A percentile compares a stretch with the other conserved stretches of the same genome.
Evolutionary conservation across 2,888 invertebrate genomes (phyloP).

Genomic region (Watsonalla cultraria): DNA sequence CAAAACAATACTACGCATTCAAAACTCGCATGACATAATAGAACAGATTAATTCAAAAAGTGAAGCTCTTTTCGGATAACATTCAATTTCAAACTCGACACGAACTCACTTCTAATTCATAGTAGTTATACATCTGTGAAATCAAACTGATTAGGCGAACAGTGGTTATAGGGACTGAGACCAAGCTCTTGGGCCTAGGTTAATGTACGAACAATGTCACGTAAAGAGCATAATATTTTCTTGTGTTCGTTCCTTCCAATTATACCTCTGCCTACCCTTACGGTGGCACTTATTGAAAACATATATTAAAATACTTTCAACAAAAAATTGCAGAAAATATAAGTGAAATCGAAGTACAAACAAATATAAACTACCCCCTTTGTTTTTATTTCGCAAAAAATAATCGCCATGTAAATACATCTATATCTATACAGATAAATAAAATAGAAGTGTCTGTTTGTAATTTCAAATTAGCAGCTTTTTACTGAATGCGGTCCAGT

Average conservation of each 20-base stretch:
- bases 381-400: conserved; percentile 11
- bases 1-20: too few relatives aligned
- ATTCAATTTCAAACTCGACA: neutral
- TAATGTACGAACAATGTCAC: conserved; percentile 42
- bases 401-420: neutral
- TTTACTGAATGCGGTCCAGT: too few relatives aligned
- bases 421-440: too few relatives aligned
- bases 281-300: too few relatives aligned
- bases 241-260: conserved; percentile 22
- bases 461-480: too few relatives aligned
- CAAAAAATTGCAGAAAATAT: too few relatives aligned
- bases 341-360: conserved; percentile 9
- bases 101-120: neutral
- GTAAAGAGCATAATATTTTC: conserved; percentile 30
- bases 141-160: conserved; percentile 10
- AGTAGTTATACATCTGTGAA: neutral
- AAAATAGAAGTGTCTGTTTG: too few relatives aligned
- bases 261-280: too few relatives aligned
- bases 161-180: conserved; percentile 23
- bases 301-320: too few relatives aligned
- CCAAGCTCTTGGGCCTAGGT: conserved; percentile 26
- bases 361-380: conserved; percentile 21
- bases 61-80: neutral
- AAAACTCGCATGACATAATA: too few relatives aligned
- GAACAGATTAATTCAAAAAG: too few relatives aligned